Evolutionary conservation across 2,888 invertebrate genomes (phyloP).

Genomic region (Lasioglossum marginatum): DNA sequence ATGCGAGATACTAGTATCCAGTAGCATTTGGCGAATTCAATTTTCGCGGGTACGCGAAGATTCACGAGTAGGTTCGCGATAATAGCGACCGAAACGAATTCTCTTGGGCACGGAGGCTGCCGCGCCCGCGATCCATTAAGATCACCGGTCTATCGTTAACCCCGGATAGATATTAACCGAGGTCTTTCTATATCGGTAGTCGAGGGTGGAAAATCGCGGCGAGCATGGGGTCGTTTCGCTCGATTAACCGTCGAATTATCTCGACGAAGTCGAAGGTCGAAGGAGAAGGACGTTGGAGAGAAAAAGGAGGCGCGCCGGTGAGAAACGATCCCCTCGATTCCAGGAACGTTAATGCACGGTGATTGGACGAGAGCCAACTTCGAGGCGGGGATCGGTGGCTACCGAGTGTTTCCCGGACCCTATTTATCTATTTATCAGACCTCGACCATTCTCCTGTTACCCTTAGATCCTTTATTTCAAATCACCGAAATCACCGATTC

Average conservation of each 20-base stretch:
- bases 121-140: slow-evolving; percentile 44
- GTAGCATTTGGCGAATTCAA: background rate
- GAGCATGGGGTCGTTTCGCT: slow-evolving; percentile 63
- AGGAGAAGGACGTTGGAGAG: slow-evolving; percentile 11
- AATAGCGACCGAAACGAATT: background rate
- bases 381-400: slow-evolving; percentile 25
- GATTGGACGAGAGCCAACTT: slow-evolving; percentile 67
- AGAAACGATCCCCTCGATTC: slow-evolving; percentile 66
- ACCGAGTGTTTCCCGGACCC: slow-evolving; percentile 62
- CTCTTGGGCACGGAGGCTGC: background rate
- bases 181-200: background rate
- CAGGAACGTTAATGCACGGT: slow-evolving; percentile 71
- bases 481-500: background rate
- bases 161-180: slow-evolving; percentile 35
- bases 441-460: slow-evolving; percentile 36
- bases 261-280: slow-evolving; percentile 69
- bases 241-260: slow-evolving; percentile 75
- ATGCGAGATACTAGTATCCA: background rate
- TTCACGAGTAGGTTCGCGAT: background rate
- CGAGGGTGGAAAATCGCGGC: slow-evolving; percentile 13
- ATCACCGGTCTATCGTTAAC: slow-evolving; percentile 31
- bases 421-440: slow-evolving; percentile 76
- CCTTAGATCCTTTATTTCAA: slow-evolving; percentile 14
- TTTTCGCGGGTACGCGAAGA: background rate
- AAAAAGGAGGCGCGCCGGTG: slow-evolving; percentile 41